Evolutionary conservation across 2,888 invertebrate species (phyloP), one percentile per base, ranked within the genome.

Genomic region (Doris montereyensis): DNA sequence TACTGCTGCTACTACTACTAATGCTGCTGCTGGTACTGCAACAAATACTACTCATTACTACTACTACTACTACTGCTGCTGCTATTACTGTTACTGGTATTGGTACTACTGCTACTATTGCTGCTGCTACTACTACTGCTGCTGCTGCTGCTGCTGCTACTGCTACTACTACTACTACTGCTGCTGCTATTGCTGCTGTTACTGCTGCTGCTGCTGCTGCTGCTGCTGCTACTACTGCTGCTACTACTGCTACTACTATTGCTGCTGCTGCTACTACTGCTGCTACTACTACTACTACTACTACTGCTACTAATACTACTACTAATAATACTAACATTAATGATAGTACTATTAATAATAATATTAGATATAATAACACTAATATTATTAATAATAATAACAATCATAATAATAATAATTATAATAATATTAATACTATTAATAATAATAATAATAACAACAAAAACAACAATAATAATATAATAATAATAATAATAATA

Each of bases 401-500:
- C 21, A 62, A 8, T 62, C 5, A 8, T 62, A 62, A 8, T 62
- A 62, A 8, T 62, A 62, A 8, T 62, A 62, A 8, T 62, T 13
- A 8, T 62, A 62, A 8, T 62, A 62, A 8, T 62, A 62, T 21
- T 62, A 62, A 8, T 62, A 62, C 62, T 62, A 62, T 21, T 72
- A 72, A 35, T 72, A 41, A n/a, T 72, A 41, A 35, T 72, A 52
- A 35, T 72, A n/a, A n/a, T 41, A 24, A n/a, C 41, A 32, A 35
- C 41, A 41, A 41, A 5, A 10, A 41, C 52, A 10, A 41, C 52
- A 10, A 41, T 41, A 41, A 5, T 41, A 41, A 5, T 41, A 21
- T 72, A 57, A 26, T 72, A 57, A n/a, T 72, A 72, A 26, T 72
- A 26, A 30, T 72, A 57, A n/a, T 72, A 57, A 4, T 72, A 72